Evolutionary conservation across 2,888 invertebrate species (phyloP).

Genomic region (Eupithecia exiguata): DNA sequence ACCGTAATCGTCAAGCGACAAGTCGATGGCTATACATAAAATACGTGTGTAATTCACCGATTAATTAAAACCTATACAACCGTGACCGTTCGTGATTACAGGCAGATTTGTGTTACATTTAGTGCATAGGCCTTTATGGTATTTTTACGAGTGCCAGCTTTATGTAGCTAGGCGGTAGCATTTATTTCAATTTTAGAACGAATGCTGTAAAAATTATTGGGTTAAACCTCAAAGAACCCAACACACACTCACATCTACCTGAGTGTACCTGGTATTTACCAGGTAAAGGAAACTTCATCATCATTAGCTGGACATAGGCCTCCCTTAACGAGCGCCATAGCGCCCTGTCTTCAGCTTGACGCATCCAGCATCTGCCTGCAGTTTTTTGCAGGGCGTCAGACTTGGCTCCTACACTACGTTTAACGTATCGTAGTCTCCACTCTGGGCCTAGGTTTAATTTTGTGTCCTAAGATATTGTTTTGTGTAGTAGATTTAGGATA

Average conservation of each 20-base stretch:
- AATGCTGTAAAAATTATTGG: neutral
- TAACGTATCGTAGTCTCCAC: too few relatives aligned
- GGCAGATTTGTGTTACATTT: constrained; percentile 69
- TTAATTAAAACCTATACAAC: constrained; percentile 81
- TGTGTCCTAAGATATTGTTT: too few relatives aligned
- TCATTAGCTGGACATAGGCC: too few relatives aligned
- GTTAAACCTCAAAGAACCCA: neutral
- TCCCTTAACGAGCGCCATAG: too few relatives aligned
- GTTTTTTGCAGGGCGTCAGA: too few relatives aligned
- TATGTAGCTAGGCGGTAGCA: constrained; percentile 15
- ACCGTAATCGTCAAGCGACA: constrained; percentile 59
- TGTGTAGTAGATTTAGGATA: too few relatives aligned
- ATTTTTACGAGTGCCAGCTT: constrained; percentile 30
- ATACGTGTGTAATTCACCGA: constrained; percentile 79
- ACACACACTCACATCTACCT: neutral
- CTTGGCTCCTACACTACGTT: too few relatives aligned
- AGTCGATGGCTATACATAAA: constrained; percentile 66
- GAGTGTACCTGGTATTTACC: too few relatives aligned
- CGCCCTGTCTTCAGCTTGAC: too few relatives aligned
- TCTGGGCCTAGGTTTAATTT: too few relatives aligned
- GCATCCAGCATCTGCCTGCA: too few relatives aligned
- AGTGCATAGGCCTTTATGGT: constrained; percentile 62
- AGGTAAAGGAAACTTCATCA: too few relatives aligned
- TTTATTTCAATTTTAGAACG: constrained; percentile 16
- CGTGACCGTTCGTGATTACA: constrained; percentile 76